A percentile compares a stretch with the other conserved stretches of the same genome.
phyloP scores from a whole-genome alignment of 1,140 invertebrate species.

The Delia radicum region DNA sequence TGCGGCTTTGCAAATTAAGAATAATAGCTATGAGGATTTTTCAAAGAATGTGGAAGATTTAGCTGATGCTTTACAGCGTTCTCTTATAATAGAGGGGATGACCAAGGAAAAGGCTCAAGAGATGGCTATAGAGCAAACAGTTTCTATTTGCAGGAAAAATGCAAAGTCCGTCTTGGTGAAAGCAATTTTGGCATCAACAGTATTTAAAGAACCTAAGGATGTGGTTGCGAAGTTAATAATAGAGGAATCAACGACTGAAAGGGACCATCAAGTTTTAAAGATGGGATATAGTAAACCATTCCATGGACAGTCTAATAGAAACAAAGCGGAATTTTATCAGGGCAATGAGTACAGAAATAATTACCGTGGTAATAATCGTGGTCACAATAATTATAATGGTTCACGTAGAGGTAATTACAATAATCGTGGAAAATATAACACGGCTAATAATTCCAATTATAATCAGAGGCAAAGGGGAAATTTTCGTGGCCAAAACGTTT shows the following conservation, averaged over 20 bases:
- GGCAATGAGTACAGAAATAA: not conserved
- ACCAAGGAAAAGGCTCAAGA: not conserved
- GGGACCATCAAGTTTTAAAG: not conserved
- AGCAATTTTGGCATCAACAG: not conserved
- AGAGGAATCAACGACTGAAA: not conserved
- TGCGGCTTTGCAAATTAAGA: not conserved
- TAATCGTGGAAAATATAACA: not conserved
- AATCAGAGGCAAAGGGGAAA: no score
- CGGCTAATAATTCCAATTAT: no score
- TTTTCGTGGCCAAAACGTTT: no score
- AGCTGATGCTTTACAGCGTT: slow-evolving; percentile 7
- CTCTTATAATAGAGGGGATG: slow-evolving; percentile 4
- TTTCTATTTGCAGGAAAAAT: not conserved
- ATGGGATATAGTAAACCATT: no score
- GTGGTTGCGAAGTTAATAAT: not conserved
- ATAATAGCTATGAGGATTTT: not conserved
- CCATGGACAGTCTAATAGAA: not conserved
- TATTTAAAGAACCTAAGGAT: slow-evolving; percentile 1
- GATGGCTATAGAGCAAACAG: slow-evolving; percentile 11
- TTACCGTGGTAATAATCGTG: no score
- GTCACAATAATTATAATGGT: no score
- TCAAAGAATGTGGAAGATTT: slow-evolving; percentile 3
- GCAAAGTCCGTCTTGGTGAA: not conserved
- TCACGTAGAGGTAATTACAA: not conserved
- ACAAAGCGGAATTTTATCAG: not conserved